Percentiles rank a stretch among this genome's conserved stretches.
These are phyloP conservation scores for Tringa solitaria DNA, from an alignment of 2,113 vertebrate genomes.

Conservation along the genomic window DNA sequence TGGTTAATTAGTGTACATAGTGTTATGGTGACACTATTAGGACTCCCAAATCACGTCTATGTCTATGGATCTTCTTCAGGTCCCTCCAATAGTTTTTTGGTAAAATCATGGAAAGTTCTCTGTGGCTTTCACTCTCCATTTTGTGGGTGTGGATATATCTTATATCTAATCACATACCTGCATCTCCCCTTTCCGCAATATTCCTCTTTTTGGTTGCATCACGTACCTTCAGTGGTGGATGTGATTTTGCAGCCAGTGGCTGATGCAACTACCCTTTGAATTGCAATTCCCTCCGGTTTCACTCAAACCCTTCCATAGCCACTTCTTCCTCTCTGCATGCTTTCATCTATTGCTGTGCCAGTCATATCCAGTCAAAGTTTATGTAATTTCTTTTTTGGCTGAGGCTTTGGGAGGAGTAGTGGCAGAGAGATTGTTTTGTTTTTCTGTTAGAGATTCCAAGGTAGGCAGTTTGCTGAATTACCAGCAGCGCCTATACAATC, in stretches of 20 bases:
- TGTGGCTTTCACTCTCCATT: not conserved
- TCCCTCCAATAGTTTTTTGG: not conserved
- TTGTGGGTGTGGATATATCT: not conserved
- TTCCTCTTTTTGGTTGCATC: not conserved
- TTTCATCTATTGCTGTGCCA: not conserved
- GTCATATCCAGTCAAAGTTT: not conserved
- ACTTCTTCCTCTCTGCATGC: not conserved
- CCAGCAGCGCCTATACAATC: not conserved
- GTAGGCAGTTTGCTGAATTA: not conserved
- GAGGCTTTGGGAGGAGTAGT: not conserved
- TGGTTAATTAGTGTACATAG: not conserved
- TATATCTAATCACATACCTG: not conserved
- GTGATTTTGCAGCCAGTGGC: not conserved
- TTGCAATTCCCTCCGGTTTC: not conserved
- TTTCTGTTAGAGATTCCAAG: not conserved
- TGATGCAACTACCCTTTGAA: not conserved
- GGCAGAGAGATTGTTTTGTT: not conserved
- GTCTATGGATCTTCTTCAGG: not conserved
- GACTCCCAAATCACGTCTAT: not conserved
- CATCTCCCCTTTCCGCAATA: not conserved
- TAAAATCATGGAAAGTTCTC: not conserved
- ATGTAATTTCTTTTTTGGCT: not conserved
- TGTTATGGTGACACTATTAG: not conserved
- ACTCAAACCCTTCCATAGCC: not conserved
- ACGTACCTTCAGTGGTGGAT: not conserved